Conservation (phyloP, 2,113 vertebrate species). For the Athene noctua region DNA sequence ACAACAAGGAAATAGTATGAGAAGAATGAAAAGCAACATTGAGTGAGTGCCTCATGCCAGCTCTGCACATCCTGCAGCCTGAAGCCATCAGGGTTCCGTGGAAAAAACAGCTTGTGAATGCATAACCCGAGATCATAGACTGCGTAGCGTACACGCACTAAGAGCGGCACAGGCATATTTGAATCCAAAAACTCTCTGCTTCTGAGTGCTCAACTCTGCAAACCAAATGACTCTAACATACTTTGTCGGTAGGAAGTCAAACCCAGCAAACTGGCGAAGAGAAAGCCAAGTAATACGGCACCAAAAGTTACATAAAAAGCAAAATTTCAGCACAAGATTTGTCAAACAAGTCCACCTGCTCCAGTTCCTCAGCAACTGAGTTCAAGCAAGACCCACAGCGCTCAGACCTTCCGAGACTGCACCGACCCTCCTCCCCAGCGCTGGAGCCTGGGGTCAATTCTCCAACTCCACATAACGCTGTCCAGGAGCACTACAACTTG, state of each 20-base stretch:
- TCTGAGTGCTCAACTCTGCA: accelerated
- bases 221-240: neutral
- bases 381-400: accelerated
- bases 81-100: neutral
- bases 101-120: neutral
- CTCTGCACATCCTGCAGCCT: neutral
- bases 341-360: neutral
- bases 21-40: neutral
- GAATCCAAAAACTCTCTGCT: neutral
- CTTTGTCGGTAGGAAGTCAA: neutral
- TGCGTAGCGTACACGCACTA: accelerated
- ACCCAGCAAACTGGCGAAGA: neutral
- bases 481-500: neutral
- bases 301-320: neutral
- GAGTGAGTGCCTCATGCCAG: neutral
- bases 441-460: neutral
- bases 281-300: neutral
- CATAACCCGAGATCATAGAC: accelerated
- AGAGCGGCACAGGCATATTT: accelerated
- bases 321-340: neutral
- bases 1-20: neutral
- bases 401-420: neutral
- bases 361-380: neutral
- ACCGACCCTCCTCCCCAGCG: accelerated
- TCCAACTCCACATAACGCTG: neutral